These are phyloP conservation scores for Lytechinus pictus DNA, from an alignment of 35 echinoderm and acorn worm species.

Conservation along the genomic window DNA sequence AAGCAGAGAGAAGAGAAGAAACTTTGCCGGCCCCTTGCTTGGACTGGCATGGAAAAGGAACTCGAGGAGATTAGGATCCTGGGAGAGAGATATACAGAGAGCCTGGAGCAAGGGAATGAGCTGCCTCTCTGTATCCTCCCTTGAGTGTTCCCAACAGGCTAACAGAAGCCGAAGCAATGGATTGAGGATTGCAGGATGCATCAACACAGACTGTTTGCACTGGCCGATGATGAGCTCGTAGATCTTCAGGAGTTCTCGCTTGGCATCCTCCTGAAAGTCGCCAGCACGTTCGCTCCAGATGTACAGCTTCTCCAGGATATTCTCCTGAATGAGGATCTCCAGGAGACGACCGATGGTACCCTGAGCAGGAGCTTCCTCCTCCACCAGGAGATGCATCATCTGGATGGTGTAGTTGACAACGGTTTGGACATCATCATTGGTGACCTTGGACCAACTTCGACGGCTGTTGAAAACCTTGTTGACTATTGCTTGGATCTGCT, in stretches of 20 bases:
- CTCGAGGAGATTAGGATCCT: slow-evolving; percentile 83
- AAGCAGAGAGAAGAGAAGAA: slow-evolving; percentile 94
- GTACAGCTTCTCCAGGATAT: slow-evolving; percentile 83
- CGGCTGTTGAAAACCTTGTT: slow-evolving; percentile 22
- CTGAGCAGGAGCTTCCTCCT: slow-evolving; percentile 71
- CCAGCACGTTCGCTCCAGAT: slow-evolving; percentile 82
- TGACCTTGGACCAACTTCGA: slow-evolving; percentile 48
- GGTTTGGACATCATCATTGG: slow-evolving; percentile 83
- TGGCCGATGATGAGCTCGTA: slow-evolving; percentile 90
- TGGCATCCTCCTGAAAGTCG: slow-evolving; percentile 80
- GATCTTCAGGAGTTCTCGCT: slow-evolving; percentile 77
- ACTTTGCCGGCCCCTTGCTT: slow-evolving; percentile 97
- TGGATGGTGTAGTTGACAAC: slow-evolving; percentile 91
- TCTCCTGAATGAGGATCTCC: slow-evolving; percentile 67
- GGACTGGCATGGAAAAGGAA: slow-evolving; percentile 99
- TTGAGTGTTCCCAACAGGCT: slow-evolving; percentile 69
- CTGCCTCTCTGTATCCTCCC: slow-evolving; percentile 78
- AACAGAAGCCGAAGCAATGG: slow-evolving; percentile 80
- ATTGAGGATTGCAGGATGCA: slow-evolving; percentile 86
- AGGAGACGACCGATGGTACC: slow-evolving; percentile 76
- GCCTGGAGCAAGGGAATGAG: slow-evolving; percentile 85
- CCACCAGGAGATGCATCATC: slow-evolving; percentile 89
- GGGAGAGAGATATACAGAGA: slow-evolving; percentile 84
- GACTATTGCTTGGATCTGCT: slow-evolving; percentile 34
- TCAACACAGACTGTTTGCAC: slow-evolving; percentile 82